A percentile compares a stretch with the other conserved stretches of the same genome.
phyloP scores from a whole-genome alignment of 2,113 vertebrate genomes.

The Heterotis niloticus region DNA sequence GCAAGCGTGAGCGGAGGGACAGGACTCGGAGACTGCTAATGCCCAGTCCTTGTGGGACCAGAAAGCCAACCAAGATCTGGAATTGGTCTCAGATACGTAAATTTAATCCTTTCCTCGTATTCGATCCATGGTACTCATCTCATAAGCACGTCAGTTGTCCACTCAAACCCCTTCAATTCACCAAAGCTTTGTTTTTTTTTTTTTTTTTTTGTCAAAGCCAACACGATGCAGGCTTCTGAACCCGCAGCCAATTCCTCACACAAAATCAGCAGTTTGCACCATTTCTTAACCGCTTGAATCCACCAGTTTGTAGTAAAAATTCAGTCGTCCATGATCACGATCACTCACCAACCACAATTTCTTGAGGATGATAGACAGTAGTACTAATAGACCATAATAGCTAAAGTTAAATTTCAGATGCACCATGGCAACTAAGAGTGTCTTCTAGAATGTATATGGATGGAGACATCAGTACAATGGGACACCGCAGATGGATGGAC shows the following conservation, averaged over 20 bases:
- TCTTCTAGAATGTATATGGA: neutral
- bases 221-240: too few relatives aligned
- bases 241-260: neutral
- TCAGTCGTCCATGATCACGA: neutral
- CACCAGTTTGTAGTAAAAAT: constrained; percentile 33
- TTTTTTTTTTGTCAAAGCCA: too few relatives aligned
- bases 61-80: neutral
- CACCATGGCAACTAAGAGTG: neutral
- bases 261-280: neutral
- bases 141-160: constrained; percentile 21
- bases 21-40: neutral
- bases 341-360: too few relatives aligned
- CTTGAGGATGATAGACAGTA: neutral
- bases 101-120: neutral
- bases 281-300: constrained; percentile 9
- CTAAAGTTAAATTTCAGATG: neutral
- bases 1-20: neutral
- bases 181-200: too few relatives aligned
- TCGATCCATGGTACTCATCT: neutral
- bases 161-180: too few relatives aligned
- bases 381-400: neutral
- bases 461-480: neutral
- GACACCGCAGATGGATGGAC: neutral
- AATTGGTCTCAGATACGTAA: neutral
- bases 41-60: neutral